phyloP scores from a whole-genome alignment of 2,797 vertebrate genomes.

The Chiloscyllium punctatum region DNA sequence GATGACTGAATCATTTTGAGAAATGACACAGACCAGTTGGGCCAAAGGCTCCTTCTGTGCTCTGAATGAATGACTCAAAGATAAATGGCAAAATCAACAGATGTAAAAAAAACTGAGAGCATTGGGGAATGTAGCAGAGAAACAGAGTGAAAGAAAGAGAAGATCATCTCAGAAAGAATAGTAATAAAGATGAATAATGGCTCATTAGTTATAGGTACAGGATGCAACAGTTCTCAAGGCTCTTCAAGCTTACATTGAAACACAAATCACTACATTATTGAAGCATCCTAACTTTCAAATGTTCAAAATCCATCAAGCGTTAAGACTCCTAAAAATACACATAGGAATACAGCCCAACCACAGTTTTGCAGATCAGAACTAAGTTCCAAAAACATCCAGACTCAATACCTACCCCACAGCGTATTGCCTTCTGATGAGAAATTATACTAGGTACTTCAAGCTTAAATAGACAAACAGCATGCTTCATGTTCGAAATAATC shows the following conservation, averaged over 20 bases:
- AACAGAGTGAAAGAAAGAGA: neutral
- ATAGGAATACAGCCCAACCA: neutral
- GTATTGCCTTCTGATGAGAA: neutral
- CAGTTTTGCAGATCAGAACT: neutral
- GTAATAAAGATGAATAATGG: neutral
- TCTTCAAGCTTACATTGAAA: neutral
- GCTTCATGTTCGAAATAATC: neutral
- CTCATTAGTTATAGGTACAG: neutral
- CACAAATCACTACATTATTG: neutral
- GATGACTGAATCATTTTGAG: no score
- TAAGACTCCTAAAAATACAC: neutral
- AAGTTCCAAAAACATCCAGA: neutral
- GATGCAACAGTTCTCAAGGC: no score
- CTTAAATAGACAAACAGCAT: neutral
- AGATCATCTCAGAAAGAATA: neutral
- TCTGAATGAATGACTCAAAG: neutral
- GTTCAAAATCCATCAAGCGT: neutral
- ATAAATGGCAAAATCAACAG: neutral
- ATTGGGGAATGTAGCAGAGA: neutral
- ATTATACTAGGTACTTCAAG: neutral
- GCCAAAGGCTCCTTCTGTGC: no score
- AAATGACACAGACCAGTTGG: no score
- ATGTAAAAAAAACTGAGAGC: neutral
- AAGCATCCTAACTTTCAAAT: neutral
- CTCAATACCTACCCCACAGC: neutral